Percentiles rank a stretch among this genome's conserved stretches.
Evolutionary conservation across 2,113 vertebrate species (phyloP).

Genomic region (Petaurus breviceps): DNA sequence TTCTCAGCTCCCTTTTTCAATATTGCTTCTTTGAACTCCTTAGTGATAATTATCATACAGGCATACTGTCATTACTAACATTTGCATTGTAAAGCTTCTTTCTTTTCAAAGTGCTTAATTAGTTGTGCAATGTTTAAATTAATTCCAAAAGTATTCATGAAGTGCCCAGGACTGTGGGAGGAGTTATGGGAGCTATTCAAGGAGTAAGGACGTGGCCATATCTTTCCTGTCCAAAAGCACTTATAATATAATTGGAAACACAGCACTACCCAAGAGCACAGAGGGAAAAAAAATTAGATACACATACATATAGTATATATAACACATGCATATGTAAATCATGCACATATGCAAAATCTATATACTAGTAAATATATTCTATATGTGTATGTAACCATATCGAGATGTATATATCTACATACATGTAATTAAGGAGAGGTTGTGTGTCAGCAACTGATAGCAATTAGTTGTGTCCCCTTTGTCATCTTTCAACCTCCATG

Average conservation of each 20-base stretch:
- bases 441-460: no score
- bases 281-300: not conserved
- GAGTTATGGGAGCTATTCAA: not conserved
- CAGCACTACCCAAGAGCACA: not conserved
- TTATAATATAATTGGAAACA: not conserved
- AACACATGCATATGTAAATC: not conserved
- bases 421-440: no score
- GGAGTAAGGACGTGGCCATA: not conserved
- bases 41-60: conserved; percentile 12
- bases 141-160: not conserved
- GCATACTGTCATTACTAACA: not conserved
- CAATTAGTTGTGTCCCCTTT: no score
- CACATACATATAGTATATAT: not conserved
- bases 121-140: not conserved
- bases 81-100: conserved; percentile 30
- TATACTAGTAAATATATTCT: not conserved
- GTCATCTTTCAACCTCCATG: no score
- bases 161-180: not conserved
- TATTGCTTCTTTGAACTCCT: conserved; percentile 34
- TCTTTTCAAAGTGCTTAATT: not conserved
- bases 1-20: conserved; percentile 11
- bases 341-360: not conserved
- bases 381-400: not conserved
- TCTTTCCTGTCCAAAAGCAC: not conserved
- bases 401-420: no score